Percentiles rank a stretch among this genome's conserved stretches.
phyloP scores from a whole-genome alignment of 2,113 vertebrate genomes.

The Machaerirhynchus nigripectus region DNA sequence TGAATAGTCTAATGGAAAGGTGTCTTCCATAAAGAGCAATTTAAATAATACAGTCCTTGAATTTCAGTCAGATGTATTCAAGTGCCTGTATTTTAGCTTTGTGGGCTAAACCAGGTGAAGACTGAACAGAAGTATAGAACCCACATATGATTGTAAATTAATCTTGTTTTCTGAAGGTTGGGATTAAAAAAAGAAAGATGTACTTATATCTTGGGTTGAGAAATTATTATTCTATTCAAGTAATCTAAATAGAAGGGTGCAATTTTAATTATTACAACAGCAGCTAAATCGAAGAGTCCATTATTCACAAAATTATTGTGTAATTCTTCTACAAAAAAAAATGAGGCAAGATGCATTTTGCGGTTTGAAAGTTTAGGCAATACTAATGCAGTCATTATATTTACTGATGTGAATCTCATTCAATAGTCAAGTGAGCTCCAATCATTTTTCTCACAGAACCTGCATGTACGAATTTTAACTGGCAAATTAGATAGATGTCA shows the following conservation, averaged over 20 bases:
- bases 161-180: slow-evolving; percentile 9
- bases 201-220: slow-evolving; percentile 31
- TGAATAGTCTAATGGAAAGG: background rate
- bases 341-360: slow-evolving; percentile 61
- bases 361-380: slow-evolving; percentile 48
- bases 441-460: slow-evolving; percentile 58
- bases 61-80: background rate
- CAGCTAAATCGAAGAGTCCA: slow-evolving; percentile 63
- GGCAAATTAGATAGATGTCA: slow-evolving; percentile 64
- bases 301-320: slow-evolving; percentile 70
- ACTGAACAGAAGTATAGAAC: background rate
- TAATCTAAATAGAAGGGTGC: slow-evolving; percentile 32
- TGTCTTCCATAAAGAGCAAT: background rate
- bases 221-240: slow-evolving; percentile 60
- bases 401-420: slow-evolving; percentile 68
- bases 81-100: background rate
- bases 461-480: slow-evolving; percentile 63
- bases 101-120: background rate
- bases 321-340: slow-evolving; percentile 63
- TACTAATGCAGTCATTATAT: slow-evolving; percentile 48
- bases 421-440: slow-evolving; percentile 62
- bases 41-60: background rate
- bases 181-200: background rate
- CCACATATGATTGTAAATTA: background rate
- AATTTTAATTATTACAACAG: slow-evolving; percentile 67